Base-by-base conservation (phyloP, 2,113 vertebrate genomes). In the Triplophysa rosa region DNA sequence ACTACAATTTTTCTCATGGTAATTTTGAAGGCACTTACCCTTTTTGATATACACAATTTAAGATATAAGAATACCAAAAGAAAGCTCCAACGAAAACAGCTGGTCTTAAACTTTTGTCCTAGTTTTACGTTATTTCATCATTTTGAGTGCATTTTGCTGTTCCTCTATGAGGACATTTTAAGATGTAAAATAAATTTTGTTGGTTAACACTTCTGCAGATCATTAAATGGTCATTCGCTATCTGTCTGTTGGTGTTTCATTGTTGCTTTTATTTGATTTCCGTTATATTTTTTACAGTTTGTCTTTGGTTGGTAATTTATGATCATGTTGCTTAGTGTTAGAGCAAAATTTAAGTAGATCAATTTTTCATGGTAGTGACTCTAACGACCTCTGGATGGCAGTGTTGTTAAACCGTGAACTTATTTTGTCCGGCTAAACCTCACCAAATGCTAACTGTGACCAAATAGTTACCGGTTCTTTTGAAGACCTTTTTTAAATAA, bases 101-200 rank as follows among this genome's bases (percentile, higher is more conserved):
- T 89, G 87, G 89, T 90, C 88, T 90, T 85, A 87, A 90, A 90
- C 89, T 80, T 59, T 84, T 87, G 87, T 91, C 91, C 9, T 21
- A 90, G 90, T 90, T 89, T 88, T 83, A 89, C 91, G 85, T 90
- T 91, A 74, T 84, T 83, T 86, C 70, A 69, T 86, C 81, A 88
- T 91, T 91, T 90, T 93, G 87, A 88, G 87, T 94, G 91, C 92
- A 91, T 89, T 91, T 93, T 91, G 90, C 88, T 87, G 91, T 92
- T 93, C 92, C 93, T 94, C 93, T 90, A 92, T 94, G 93, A 94
- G 92, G 93, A 93, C 90, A 92, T 93, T 93, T 93, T 88, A 89
- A 93, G 89, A 88, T 92, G 90, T 93, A 89, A 90, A 92, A 92
- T 92, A 92, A 92, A 92, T 91, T 73, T 78, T 88, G 90, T 93